phyloP scores from a whole-genome alignment of 2,797 vertebrate species.

The Bucorvus abyssinicus region DNA sequence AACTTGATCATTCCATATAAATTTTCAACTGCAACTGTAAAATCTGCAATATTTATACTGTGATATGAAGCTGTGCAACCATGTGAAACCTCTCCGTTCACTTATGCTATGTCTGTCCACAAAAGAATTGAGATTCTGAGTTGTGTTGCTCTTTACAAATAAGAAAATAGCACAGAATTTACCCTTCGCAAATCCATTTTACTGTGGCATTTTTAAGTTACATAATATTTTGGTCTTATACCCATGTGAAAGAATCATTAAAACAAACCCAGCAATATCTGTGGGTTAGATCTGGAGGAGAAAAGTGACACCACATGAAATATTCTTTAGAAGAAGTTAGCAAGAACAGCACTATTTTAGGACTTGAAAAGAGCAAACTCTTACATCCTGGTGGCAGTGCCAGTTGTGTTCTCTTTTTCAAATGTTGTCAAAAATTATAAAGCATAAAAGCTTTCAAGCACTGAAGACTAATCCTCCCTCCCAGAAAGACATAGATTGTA shows the following conservation, averaged over 20 bases:
- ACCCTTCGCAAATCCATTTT: not conserved
- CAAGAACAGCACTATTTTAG: not conserved
- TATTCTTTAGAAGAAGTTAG: conserved; percentile 23
- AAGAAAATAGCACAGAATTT: not conserved
- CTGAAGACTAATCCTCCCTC: conserved; percentile 79
- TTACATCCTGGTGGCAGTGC: conserved; percentile 56
- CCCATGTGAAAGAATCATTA: not conserved
- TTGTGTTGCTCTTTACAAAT: not conserved
- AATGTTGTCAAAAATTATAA: conserved; percentile 79
- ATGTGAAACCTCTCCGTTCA: not conserved
- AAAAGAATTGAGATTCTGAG: not conserved
- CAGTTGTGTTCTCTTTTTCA: conserved; percentile 65
- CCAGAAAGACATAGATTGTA: conserved; percentile 79
- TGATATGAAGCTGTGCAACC: not conserved
- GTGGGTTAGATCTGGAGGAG: not conserved
- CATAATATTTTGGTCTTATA: not conserved
- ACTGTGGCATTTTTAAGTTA: not conserved
- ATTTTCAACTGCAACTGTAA: conserved; percentile 20
- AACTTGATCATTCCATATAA: conserved; percentile 14
- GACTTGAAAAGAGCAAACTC: conserved; percentile 61
- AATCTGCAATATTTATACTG: not conserved
- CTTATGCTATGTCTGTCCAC: not conserved
- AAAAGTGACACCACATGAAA: conserved; percentile 14
- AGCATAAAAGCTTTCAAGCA: conserved; percentile 77
- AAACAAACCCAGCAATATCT: not conserved